phyloP scores from a whole-genome alignment of 2,797 vertebrate genomes.

The Gymnopithys bicolor region DNA sequence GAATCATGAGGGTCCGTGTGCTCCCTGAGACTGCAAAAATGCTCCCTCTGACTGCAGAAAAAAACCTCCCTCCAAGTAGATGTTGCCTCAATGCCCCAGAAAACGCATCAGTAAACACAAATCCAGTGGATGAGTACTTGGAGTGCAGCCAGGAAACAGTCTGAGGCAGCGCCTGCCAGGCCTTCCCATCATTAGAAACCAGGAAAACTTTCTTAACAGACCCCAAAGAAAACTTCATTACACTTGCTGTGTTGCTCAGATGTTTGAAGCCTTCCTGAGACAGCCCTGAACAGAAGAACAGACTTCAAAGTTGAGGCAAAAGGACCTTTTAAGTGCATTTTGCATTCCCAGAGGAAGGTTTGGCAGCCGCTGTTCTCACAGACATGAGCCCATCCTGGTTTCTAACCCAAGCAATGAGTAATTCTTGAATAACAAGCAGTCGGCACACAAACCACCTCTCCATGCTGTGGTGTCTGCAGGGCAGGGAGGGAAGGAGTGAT shows the following conservation, averaged over 20 bases:
- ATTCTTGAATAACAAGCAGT: slow-evolving; percentile 28
- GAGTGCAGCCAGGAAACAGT: slow-evolving; percentile 43
- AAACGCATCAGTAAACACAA: slow-evolving; percentile 40
- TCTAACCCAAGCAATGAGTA: slow-evolving; percentile 30
- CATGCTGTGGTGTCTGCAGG: not conserved
- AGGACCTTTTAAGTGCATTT: slow-evolving; percentile 3
- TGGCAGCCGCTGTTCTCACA: not conserved
- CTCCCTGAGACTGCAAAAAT: slow-evolving; percentile 15
- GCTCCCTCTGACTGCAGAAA: not conserved
- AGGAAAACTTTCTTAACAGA: slow-evolving; percentile 24
- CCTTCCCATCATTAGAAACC: not conserved
- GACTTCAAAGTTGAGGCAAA: slow-evolving; percentile 49
- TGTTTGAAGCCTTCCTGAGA: slow-evolving; percentile 6
- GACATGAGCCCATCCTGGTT: slow-evolving; percentile 26
- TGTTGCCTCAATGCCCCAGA: slow-evolving; percentile 4
- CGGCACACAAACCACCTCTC: not conserved
- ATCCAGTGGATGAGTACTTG: slow-evolving; percentile 7
- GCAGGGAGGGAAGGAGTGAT: not conserved
- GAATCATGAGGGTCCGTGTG: slow-evolving; percentile 8
- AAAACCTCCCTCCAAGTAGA: not conserved
- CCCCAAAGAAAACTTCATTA: not conserved
- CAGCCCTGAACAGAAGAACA: not conserved
- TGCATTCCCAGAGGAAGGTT: not conserved
- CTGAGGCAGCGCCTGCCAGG: not conserved
- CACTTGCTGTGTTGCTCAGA: not conserved